phyloP scores from a whole-genome alignment of 53 echinoderm and acorn worm genomes.

The Paracentrotus lividus region DNA sequence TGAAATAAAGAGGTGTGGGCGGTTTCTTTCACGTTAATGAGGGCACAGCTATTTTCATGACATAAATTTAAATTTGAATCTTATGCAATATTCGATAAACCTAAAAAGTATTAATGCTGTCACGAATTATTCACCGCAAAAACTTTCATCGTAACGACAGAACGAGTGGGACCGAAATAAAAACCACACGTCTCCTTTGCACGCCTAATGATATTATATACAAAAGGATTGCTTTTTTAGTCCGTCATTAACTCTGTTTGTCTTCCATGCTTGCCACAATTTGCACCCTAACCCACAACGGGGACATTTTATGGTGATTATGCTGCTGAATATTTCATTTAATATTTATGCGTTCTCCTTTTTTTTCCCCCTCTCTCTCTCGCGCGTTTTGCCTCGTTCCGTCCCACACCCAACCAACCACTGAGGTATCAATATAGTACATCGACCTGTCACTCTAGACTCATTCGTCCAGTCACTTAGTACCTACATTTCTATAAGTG shows the following conservation, averaged over 20 bases:
- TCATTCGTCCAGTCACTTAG: conserved; percentile 15
- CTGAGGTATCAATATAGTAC: conserved; percentile 55
- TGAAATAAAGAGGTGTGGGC: no score
- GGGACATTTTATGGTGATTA: conserved; percentile 71
- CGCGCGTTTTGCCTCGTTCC: conserved; percentile 47
- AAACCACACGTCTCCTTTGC: background rate
- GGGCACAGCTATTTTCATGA: background rate
- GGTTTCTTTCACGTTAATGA: no score
- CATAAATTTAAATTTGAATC: background rate
- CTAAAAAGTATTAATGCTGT: background rate
- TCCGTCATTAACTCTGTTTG: conserved; percentile 27
- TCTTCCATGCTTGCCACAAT: conserved; percentile 16
- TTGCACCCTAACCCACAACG: conserved; percentile 39
- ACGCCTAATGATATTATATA: conserved; percentile 22
- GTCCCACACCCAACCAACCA: conserved; percentile 8
- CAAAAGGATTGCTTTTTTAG: background rate
- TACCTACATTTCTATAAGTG: background rate
- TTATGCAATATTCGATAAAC: background rate
- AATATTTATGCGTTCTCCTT: conserved; percentile 66
- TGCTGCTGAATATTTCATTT: conserved; percentile 69
- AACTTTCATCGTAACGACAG: background rate
- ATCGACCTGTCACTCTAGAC: conserved; percentile 58
- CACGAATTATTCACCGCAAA: conserved; percentile 17
- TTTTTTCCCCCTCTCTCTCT: no score
- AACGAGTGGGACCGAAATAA: background rate